These are phyloP conservation scores for Rhagoletis pomonella DNA, from an alignment of 1,140 invertebrate species.

Conservation along the genomic window DNA sequence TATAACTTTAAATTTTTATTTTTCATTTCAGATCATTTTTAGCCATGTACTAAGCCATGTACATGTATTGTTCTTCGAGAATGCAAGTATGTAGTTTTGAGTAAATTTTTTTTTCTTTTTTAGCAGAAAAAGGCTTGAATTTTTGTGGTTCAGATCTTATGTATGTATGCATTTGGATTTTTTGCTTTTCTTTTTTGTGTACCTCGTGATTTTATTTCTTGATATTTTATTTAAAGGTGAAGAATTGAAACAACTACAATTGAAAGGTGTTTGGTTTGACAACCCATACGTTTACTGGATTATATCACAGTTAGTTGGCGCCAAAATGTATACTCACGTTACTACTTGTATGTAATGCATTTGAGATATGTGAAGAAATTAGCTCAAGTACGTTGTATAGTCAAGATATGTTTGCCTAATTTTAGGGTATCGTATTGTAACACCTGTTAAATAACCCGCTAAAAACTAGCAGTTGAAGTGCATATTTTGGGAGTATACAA, in stretches of 20 bases:
- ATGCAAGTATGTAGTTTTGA: background rate
- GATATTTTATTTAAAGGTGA: background rate
- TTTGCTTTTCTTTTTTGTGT: background rate
- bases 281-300: background rate
- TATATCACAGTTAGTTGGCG: background rate
- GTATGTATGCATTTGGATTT: background rate
- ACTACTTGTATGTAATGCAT: too few species aligned
- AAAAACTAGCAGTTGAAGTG: too few species aligned
- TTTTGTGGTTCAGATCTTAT: too few species aligned
- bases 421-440: too few species aligned
- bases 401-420: too few species aligned
- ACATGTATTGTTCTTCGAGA: too few species aligned
- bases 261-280: background rate
- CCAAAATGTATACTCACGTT: background rate
- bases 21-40: background rate
- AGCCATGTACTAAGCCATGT: background rate
- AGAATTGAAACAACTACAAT: background rate
- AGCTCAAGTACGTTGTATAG: too few species aligned
- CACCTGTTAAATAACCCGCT: too few species aligned
- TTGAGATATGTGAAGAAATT: too few species aligned
- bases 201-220: background rate
- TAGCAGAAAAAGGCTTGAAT: background rate
- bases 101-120: background rate
- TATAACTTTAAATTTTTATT: slow-evolving; percentile 3
- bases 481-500: too few species aligned